Conservation (phyloP, 2,113 vertebrate species). For the Engystomops pustulosus region DNA sequence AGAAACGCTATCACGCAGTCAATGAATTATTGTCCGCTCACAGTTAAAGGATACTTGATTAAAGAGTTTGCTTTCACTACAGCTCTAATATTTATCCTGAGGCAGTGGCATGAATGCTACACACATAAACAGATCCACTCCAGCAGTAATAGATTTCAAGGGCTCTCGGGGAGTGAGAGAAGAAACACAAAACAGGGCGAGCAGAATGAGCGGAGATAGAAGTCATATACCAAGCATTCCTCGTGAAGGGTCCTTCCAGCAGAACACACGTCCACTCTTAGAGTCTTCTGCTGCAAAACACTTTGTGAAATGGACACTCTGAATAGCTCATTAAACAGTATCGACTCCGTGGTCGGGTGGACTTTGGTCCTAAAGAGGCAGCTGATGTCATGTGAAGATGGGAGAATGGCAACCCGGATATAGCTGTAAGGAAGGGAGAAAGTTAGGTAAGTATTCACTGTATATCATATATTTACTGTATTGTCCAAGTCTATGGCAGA, state of each 20-base stretch:
- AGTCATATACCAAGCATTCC: slow-evolving; percentile 76
- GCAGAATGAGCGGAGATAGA: not conserved
- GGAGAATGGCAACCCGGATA: slow-evolving; percentile 77
- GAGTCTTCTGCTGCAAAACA: slow-evolving; percentile 74
- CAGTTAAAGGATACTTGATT: slow-evolving; percentile 30
- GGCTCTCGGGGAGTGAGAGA: slow-evolving; percentile 6
- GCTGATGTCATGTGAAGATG: slow-evolving; percentile 77
- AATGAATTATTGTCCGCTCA: slow-evolving; percentile 5
- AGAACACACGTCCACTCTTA: slow-evolving; percentile 78
- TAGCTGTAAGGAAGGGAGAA: slow-evolving; percentile 69
- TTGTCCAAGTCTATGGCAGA: no score
- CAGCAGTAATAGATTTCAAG: slow-evolving; percentile 30
- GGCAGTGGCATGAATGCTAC: slow-evolving; percentile 3
- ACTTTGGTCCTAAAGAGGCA: slow-evolving; percentile 83
- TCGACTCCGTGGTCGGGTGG: slow-evolving; percentile 69
- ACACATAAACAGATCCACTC: slow-evolving; percentile 16
- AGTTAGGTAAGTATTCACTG: not conserved
- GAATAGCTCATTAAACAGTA: slow-evolving; percentile 77
- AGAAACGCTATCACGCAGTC: not conserved
- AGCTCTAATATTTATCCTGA: slow-evolving; percentile 4
- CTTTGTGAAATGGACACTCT: slow-evolving; percentile 72
- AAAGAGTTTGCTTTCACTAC: slow-evolving; percentile 30
- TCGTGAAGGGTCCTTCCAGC: slow-evolving; percentile 69
- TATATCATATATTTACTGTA: no score
- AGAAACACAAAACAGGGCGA: not conserved